Percentiles rank a stretch among this genome's conserved stretches.
These are phyloP conservation scores for Popillia japonica DNA, from an alignment of 1,140 invertebrate genomes.

Conservation along the genomic window DNA sequence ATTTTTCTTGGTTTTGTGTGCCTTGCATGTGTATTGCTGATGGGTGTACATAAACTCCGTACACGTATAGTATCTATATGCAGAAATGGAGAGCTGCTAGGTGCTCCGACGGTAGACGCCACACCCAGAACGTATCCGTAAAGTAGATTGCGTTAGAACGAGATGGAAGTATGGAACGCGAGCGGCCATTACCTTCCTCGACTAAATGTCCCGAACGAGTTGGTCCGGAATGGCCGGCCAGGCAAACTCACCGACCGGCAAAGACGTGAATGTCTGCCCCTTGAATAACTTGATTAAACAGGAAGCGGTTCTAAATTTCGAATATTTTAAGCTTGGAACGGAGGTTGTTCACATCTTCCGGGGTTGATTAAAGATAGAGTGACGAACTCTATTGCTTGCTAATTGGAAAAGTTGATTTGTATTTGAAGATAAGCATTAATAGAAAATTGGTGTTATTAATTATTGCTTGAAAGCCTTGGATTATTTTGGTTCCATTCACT, in stretches of 20 bases:
- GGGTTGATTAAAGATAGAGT: too few species aligned
- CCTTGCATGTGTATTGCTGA: neutral
- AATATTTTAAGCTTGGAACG: neutral
- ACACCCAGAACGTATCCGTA: constrained; percentile 18
- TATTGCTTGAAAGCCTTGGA: too few species aligned
- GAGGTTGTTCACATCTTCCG: too few species aligned
- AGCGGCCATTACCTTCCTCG: constrained; percentile 32
- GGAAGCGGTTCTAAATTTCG: neutral
- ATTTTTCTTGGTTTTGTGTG: constrained; percentile 16
- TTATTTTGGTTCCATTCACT: too few species aligned
- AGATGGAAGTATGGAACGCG: neutral
- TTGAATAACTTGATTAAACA: constrained; percentile 17
- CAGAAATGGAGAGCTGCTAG: constrained; percentile 27
- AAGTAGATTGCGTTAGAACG: constrained; percentile 8
- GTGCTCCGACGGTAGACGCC: constrained; percentile 27
- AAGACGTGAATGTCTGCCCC: neutral
- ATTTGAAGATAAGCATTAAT: too few species aligned
- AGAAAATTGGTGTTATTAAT: too few species aligned
- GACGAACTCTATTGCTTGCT: too few species aligned
- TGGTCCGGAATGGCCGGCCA: constrained; percentile 31
- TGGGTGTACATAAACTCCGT: constrained; percentile 9
- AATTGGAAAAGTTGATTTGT: too few species aligned
- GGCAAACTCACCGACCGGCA: neutral
- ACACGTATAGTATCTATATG: constrained; percentile 15
- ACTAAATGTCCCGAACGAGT: constrained; percentile 27